phyloP scores from a whole-genome alignment of 2,113 vertebrate species.

The Malurus melanocephalus region DNA sequence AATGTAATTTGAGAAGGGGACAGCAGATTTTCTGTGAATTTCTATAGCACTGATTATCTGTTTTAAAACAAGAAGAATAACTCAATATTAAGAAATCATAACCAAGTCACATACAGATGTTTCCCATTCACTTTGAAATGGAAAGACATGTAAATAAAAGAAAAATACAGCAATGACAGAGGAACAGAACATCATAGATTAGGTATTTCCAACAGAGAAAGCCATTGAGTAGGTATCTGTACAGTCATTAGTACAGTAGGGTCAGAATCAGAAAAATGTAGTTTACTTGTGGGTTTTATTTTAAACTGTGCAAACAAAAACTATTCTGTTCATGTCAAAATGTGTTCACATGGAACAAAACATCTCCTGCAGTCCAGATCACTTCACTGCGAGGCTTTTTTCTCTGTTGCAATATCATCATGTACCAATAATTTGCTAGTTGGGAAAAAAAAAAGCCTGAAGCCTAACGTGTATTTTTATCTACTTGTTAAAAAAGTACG shows the following conservation, averaged over 20 bases:
- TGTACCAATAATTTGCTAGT: constrained; percentile 15
- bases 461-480: constrained; percentile 21
- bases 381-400: constrained; percentile 9
- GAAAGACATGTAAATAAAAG: not conserved
- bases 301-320: not conserved
- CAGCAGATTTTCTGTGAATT: not conserved
- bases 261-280: not conserved
- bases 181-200: not conserved
- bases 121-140: not conserved
- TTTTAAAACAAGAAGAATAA: not conserved
- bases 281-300: not conserved
- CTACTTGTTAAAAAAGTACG: constrained; percentile 32
- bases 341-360: not conserved
- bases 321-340: not conserved
- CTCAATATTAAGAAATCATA: not conserved
- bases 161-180: not conserved
- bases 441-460: not conserved
- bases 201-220: not conserved
- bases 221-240: not conserved
- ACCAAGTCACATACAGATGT: not conserved
- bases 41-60: not conserved
- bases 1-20: not conserved
- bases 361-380: constrained; percentile 31
- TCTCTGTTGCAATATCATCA: constrained; percentile 12
- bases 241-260: not conserved